These are phyloP conservation scores for Eptatretus burgeri DNA, from an alignment of 2,113 vertebrate genomes.

Conservation along the genomic window DNA sequence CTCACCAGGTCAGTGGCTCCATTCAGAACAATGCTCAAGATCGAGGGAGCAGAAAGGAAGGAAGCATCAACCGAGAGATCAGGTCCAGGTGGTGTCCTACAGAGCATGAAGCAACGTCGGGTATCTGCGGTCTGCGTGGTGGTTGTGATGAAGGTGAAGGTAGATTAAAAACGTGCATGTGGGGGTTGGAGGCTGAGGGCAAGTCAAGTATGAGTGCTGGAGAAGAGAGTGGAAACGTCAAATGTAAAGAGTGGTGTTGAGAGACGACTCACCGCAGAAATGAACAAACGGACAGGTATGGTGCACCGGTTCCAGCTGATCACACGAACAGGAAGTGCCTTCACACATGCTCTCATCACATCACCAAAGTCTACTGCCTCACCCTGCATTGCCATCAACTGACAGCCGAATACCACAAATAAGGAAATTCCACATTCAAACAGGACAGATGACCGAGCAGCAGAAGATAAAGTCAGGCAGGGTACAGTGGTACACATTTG, in stretches of 20 bases:
- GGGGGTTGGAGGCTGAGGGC: neutral
- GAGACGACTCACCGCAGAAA: slow-evolving; percentile 49
- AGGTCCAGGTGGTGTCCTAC: slow-evolving; percentile 26
- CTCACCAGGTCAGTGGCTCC: slow-evolving; percentile 13
- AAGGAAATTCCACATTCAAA: neutral
- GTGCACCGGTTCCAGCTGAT: slow-evolving; percentile 46
- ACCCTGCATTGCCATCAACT: slow-evolving; percentile 36
- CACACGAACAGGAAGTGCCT: slow-evolving; percentile 45
- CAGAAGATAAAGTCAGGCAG: neutral
- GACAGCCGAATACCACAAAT: neutral
- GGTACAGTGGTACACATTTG: neutral
- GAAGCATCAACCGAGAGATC: slow-evolving; percentile 16
- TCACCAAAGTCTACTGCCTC: slow-evolving; percentile 60
- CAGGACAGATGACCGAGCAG: slow-evolving; percentile 7
- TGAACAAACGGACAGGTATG: slow-evolving; percentile 51
- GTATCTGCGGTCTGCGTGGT: slow-evolving; percentile 36
- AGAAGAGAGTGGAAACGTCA: neutral
- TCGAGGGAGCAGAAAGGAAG: slow-evolving; percentile 24
- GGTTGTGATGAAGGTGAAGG: slow-evolving; percentile 2
- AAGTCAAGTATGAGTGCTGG: neutral
- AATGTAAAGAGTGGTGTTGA: neutral
- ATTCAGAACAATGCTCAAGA: slow-evolving; percentile 58
- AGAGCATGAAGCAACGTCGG: slow-evolving; percentile 66
- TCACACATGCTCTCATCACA: slow-evolving; percentile 32
- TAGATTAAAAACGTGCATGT: neutral